Evolutionary conservation across 1,140 invertebrate species (phyloP).

Genomic region (Drosophila grimshawi): DNA sequence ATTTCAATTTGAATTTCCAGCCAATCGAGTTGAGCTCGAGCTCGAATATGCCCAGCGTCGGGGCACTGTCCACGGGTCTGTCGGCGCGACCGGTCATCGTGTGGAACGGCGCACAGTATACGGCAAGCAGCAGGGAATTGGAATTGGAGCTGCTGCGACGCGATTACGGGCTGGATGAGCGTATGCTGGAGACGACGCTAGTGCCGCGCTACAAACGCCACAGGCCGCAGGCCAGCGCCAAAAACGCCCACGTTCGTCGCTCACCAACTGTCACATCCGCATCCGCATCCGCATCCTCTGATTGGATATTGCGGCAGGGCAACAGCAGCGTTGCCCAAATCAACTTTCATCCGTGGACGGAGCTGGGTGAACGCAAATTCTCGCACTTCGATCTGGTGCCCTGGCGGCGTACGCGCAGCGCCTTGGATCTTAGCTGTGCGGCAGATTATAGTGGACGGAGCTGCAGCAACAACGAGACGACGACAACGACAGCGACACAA

Average conservation of each 20-base stretch:
- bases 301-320: slow-evolving; percentile 74
- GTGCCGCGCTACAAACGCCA: slow-evolving; percentile 78
- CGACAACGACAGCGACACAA: neutral
- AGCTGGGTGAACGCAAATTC: slow-evolving; percentile 49
- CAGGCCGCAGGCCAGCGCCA: slow-evolving; percentile 67
- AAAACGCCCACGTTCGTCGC: slow-evolving; percentile 53
- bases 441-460: slow-evolving; percentile 53
- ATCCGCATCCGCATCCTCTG: slow-evolving; percentile 25
- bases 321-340: slow-evolving; percentile 60
- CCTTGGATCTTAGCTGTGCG: slow-evolving; percentile 59
- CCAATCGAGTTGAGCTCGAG: slow-evolving; percentile 3
- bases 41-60: slow-evolving; percentile 30
- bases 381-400: slow-evolving; percentile 79
- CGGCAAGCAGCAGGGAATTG: slow-evolving; percentile 71
- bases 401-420: slow-evolving; percentile 74
- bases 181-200: slow-evolving; percentile 70
- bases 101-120: slow-evolving; percentile 78
- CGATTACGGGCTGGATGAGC: slow-evolving; percentile 74
- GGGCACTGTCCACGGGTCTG: slow-evolving; percentile 13
- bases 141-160: slow-evolving; percentile 71
- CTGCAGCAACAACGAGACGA: neutral
- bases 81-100: slow-evolving; percentile 64
- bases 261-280: neutral
- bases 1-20: slow-evolving; percentile 25
- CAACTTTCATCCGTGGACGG: slow-evolving; percentile 76